phyloP scores from a whole-genome alignment of 2,888 invertebrate species.

The Cosmopolites sordidus region DNA sequence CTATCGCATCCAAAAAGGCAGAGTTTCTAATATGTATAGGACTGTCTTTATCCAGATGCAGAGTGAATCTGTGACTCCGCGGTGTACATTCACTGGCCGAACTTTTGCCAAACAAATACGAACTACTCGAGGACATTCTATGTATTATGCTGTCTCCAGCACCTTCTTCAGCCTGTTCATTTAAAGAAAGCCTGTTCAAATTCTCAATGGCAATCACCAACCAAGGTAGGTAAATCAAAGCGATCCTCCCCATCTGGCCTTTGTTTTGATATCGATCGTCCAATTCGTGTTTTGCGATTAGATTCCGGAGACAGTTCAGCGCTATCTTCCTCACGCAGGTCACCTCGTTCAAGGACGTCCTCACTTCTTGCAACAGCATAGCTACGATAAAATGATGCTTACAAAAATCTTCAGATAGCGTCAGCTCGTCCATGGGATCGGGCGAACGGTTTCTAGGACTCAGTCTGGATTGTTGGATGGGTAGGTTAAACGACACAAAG shows the following conservation, averaged over 20 bases:
- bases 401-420: slow-evolving; percentile 78
- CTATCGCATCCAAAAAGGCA: slow-evolving; percentile 65
- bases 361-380: slow-evolving; percentile 81
- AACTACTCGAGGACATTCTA: slow-evolving; percentile 57
- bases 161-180: slow-evolving; percentile 50
- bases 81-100: slow-evolving; percentile 56
- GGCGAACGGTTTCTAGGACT: slow-evolving; percentile 54
- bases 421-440: slow-evolving; percentile 53
- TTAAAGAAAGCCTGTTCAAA: slow-evolving; percentile 65
- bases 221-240: slow-evolving; percentile 88
- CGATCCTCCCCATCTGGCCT: slow-evolving; percentile 78
- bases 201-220: slow-evolving; percentile 84
- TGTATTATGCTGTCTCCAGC: slow-evolving; percentile 46
- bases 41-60: slow-evolving; percentile 70
- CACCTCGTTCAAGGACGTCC: slow-evolving; percentile 79
- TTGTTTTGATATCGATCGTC: slow-evolving; percentile 68
- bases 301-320: slow-evolving; percentile 73
- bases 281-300: slow-evolving; percentile 90
- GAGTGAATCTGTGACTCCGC: slow-evolving; percentile 60
- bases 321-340: slow-evolving; percentile 78
- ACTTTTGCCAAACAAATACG: slow-evolving; percentile 55
- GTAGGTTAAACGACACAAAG: slow-evolving; percentile 88
- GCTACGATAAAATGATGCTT: slow-evolving; percentile 89
- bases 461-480: slow-evolving; percentile 65
- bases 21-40: slow-evolving; percentile 76